Evolutionary conservation across 2,113 vertebrate genomes (phyloP).

Genomic region (Columba livia): DNA sequence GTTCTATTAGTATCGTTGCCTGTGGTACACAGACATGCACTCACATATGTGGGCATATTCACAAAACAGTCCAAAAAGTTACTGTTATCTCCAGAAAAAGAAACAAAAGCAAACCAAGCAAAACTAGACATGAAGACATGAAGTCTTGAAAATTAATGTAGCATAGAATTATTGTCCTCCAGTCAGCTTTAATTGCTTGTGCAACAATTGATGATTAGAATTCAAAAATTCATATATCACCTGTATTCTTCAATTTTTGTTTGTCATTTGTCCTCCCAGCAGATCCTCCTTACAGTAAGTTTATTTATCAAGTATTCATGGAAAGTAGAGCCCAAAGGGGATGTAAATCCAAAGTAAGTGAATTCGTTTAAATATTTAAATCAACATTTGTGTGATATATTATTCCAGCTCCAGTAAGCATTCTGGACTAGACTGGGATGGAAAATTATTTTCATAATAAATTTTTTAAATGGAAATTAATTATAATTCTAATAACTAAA

Average conservation of each 20-base stretch:
- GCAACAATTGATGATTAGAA: constrained; percentile 53
- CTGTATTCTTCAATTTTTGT: constrained; percentile 52
- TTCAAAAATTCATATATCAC: constrained; percentile 52
- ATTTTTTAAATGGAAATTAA: neutral
- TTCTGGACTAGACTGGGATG: neutral
- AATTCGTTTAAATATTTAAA: constrained; percentile 65
- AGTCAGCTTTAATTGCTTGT: constrained; percentile 27
- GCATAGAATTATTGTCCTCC: constrained; percentile 24
- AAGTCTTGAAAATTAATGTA: neutral
- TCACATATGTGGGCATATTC: neutral
- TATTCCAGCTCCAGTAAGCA: constrained; percentile 13
- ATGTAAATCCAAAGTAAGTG: constrained; percentile 55
- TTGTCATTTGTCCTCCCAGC: constrained; percentile 59
- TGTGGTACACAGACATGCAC: neutral
- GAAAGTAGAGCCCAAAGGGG: constrained; percentile 53
- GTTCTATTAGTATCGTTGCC: neutral
- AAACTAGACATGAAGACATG: neutral
- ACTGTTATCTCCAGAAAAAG: neutral
- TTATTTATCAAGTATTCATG: constrained; percentile 49
- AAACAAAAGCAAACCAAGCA: neutral
- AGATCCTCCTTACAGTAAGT: constrained; percentile 25
- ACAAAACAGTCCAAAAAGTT: neutral
- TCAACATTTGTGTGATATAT: constrained; percentile 42
- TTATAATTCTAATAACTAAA: constrained; percentile 12
- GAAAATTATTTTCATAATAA: constrained; percentile 24